Conservation (phyloP, 1,140 invertebrate species). For the Megalopta genalis region DNA sequence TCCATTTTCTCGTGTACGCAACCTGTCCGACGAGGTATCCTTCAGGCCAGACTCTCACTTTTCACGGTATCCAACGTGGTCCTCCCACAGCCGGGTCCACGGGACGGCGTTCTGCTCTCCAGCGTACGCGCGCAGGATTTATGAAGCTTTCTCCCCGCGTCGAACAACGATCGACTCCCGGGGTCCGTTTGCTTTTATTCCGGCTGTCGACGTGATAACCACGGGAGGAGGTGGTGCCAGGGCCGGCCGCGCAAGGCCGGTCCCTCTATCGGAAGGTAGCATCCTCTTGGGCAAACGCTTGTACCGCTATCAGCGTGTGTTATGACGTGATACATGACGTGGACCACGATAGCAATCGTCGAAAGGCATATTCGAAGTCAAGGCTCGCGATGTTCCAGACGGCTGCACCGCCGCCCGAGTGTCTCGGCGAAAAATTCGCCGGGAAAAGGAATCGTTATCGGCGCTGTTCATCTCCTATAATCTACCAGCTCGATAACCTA, state of each 20-base stretch:
- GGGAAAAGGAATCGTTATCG: constrained; percentile 46
- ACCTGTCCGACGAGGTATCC: constrained; percentile 15
- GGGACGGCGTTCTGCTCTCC: constrained; percentile 46
- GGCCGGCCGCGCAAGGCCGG: constrained; percentile 36
- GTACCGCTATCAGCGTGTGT: constrained; percentile 58
- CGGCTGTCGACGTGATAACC: constrained; percentile 31
- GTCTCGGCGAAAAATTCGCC: constrained; percentile 1
- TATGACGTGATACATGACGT: constrained; percentile 66
- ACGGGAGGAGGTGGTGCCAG: neutral
- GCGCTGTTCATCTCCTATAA: constrained; percentile 54
- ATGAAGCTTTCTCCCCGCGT: constrained; percentile 73
- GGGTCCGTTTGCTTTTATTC: constrained; percentile 50
- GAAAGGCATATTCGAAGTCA: constrained; percentile 51
- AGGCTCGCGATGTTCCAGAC: constrained; percentile 23
- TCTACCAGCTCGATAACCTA: constrained; percentile 53
- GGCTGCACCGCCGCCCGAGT: neutral
- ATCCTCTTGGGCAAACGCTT: constrained; percentile 25
- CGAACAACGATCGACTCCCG: constrained; percentile 54
- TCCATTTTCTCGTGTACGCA: constrained; percentile 29
- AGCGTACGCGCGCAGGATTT: constrained; percentile 67
- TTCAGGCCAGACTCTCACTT: constrained; percentile 67
- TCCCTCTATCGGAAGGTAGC: constrained; percentile 41
- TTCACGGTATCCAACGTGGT: constrained; percentile 45
- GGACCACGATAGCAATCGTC: constrained; percentile 62
- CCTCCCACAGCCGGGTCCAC: constrained; percentile 46